phyloP scores from a whole-genome alignment of 2,797 vertebrate genomes.

The Eremophila alpestris region DNA sequence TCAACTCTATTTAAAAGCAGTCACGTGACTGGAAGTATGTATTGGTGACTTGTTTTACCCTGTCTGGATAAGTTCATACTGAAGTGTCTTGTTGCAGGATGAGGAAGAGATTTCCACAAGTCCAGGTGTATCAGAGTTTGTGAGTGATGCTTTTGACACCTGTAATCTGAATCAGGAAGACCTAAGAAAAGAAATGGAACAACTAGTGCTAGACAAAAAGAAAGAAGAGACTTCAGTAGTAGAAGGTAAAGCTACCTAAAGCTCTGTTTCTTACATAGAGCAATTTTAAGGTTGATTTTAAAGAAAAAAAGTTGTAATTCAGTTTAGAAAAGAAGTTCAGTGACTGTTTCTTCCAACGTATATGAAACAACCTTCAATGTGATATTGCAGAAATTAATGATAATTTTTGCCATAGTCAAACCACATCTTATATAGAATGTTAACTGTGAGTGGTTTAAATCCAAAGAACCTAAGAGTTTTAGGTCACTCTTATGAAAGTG shows the following conservation, averaged over 20 bases:
- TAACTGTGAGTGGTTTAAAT: not conserved
- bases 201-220: conserved; percentile 93
- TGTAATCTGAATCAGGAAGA: conserved; percentile 91
- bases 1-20: not conserved
- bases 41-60: not conserved
- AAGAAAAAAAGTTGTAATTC: not conserved
- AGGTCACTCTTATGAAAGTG: not conserved
- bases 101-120: conserved; percentile 96
- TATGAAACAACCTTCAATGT: not conserved
- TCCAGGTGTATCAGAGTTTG: conserved; percentile 94
- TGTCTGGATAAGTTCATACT: not conserved
- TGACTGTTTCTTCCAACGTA: not conserved
- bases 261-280: not conserved
- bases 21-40: not conserved
- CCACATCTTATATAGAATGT: not conserved
- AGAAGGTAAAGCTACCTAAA: conserved; percentile 80
- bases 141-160: conserved; percentile 93
- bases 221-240: conserved; percentile 71
- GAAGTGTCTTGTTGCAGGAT: conserved; percentile 75
- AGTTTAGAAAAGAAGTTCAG: not conserved
- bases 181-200: conserved; percentile 95
- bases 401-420: not conserved
- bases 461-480: not conserved
- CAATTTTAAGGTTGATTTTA: not conserved
- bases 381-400: not conserved